Evolutionary conservation across 2,888 invertebrate genomes (phyloP).

Genomic region (Metalampra italica): DNA sequence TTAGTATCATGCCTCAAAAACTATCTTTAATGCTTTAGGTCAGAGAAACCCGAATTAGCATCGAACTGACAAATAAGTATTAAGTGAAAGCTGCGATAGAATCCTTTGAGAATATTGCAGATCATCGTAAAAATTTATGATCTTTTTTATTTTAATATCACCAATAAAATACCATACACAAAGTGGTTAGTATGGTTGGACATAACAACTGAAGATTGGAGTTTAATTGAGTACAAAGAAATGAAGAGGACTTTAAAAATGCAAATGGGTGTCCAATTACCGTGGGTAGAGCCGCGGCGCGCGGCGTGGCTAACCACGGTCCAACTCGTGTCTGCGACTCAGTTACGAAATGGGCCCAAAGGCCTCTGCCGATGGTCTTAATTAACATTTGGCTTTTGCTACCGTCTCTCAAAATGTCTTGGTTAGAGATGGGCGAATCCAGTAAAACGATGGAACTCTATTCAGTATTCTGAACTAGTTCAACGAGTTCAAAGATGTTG

Average conservation of each 20-base stretch:
- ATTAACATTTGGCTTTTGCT: constrained; percentile 68
- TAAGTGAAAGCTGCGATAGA: constrained; percentile 46
- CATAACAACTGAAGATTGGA: constrained; percentile 19
- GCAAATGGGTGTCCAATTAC: constrained; percentile 61
- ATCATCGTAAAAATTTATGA: constrained; percentile 23
- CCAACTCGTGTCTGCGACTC: constrained; percentile 51
- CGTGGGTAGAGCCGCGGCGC: constrained; percentile 27
- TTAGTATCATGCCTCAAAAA: constrained; percentile 33
- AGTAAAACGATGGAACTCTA: background rate
- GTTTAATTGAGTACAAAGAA: constrained; percentile 42
- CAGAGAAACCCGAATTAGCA: constrained; percentile 54
- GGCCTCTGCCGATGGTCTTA: constrained; percentile 61
- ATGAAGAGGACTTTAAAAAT: constrained; percentile 42
- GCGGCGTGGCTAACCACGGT: constrained; percentile 29
- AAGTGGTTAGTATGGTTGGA: constrained; percentile 19
- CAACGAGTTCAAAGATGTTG: no score
- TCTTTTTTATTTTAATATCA: constrained; percentile 28
- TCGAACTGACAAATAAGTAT: constrained; percentile 33
- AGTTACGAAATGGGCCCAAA: no score
- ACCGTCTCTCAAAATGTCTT: constrained; percentile 47
- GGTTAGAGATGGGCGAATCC: constrained; percentile 16
- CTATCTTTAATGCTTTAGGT: constrained; percentile 25
- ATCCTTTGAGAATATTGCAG: constrained; percentile 22
- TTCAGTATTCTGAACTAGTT: background rate
- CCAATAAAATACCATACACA: constrained; percentile 30